Evolutionary conservation across 2,888 invertebrate species (phyloP).

Genomic region (Parapristionchus giblindavisi): DNA sequence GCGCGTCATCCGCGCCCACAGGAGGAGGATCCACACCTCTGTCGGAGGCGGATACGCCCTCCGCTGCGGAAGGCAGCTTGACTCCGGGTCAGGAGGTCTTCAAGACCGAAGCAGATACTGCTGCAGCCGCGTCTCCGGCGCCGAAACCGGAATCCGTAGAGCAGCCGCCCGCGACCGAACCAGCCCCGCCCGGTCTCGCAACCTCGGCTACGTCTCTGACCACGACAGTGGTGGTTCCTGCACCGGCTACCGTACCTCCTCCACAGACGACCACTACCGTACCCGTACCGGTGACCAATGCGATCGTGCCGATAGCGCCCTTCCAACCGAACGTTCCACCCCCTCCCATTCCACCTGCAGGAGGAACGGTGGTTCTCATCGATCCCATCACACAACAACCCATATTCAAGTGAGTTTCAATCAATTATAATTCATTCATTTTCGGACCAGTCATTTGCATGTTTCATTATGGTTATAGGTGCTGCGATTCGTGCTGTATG

Average conservation of each 20-base stretch:
- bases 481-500: no score
- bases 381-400: constrained; percentile 34
- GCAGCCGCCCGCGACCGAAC: background rate
- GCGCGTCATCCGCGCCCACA: background rate
- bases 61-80: background rate
- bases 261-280: background rate
- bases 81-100: constrained; percentile 22
- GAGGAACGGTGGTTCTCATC: constrained; percentile 6
- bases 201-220: background rate
- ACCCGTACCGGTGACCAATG: background rate
- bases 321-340: constrained; percentile 36
- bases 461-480: no score
- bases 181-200: background rate
- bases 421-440: background rate
- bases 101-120: background rate
- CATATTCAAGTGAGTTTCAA: constrained; percentile 29
- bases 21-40: background rate
- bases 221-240: background rate
- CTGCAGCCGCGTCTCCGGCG: constrained; percentile 10
- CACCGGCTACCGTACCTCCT: background rate
- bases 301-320: constrained; percentile 8
- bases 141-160: no score
- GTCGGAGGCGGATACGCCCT: constrained; percentile 8
- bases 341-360: constrained; percentile 20
- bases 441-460: background rate